Conservation (phyloP, 2,888 invertebrate species). For the Endomychus coccineus region DNA sequence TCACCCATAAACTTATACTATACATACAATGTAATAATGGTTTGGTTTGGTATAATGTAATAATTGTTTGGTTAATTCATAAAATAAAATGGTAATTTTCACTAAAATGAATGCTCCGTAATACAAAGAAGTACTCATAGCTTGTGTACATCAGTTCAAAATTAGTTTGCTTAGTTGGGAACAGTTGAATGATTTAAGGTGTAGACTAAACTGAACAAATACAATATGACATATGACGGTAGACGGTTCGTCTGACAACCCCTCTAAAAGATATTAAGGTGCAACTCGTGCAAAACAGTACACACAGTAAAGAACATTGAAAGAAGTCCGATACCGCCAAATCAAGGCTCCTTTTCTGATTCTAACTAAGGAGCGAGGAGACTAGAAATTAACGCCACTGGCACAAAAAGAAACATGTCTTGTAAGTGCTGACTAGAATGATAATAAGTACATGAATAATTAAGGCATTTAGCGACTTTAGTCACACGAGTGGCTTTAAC, state of each 20-base stretch:
- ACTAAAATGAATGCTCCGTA: no score
- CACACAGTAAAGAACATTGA: constrained; percentile 12
- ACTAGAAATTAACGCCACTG: constrained; percentile 35
- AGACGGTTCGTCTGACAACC: neutral
- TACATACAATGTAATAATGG: no score
- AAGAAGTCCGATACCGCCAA: neutral
- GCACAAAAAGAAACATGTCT: constrained; percentile 30
- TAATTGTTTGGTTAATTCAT: no score
- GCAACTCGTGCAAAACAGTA: constrained; percentile 39
- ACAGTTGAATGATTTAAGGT: no score
- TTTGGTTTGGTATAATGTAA: no score
- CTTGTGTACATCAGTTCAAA: no score
- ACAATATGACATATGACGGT: constrained; percentile 1
- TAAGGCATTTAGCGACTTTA: constrained; percentile 42
- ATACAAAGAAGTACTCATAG: no score
- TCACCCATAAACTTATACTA: no score
- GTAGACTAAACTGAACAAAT: no score
- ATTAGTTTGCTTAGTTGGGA: no score
- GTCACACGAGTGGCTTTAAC: no score
- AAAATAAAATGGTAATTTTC: no score
- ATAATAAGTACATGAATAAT: constrained; percentile 29
- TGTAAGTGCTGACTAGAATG: constrained; percentile 41
- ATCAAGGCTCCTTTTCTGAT: neutral
- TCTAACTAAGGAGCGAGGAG: constrained; percentile 26
- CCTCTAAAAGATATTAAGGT: constrained; percentile 25